These are phyloP conservation scores for Daboia siamensis DNA, from an alignment of 2,113 vertebrate genomes.

Conservation along the genomic window DNA sequence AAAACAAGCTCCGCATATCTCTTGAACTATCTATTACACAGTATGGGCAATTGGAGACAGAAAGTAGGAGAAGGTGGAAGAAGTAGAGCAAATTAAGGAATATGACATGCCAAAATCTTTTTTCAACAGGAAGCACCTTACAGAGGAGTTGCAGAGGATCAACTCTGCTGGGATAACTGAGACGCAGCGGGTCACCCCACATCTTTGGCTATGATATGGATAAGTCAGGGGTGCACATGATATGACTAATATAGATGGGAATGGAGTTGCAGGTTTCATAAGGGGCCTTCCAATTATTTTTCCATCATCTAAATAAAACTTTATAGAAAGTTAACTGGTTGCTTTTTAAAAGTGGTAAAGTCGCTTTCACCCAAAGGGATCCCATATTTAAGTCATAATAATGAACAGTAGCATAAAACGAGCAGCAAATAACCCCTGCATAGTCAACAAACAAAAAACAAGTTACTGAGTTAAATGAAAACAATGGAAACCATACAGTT, in stretches of 20 bases:
- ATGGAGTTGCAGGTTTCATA: background rate
- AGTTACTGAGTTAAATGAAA: conserved; percentile 40
- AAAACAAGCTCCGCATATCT: conserved; percentile 47
- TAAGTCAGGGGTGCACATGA: background rate
- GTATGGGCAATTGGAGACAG: background rate
- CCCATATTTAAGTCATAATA: background rate
- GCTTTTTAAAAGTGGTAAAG: background rate
- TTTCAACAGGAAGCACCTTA: background rate
- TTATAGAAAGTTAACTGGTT: background rate
- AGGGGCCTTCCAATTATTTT: background rate
- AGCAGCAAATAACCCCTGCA: background rate
- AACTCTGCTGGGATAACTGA: background rate
- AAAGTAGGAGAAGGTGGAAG: accelerated
- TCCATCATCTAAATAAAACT: background rate
- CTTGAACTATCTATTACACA: conserved; percentile 28
- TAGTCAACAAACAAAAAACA: background rate
- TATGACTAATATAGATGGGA: background rate
- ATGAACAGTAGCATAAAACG: background rate
- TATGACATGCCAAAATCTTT: conserved; percentile 37
- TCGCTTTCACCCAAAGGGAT: background rate
- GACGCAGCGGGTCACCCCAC: background rate
- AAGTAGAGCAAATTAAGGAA: conserved; percentile 15
- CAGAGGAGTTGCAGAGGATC: conserved; percentile 18
- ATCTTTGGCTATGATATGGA: background rate
- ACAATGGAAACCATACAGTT: conserved; percentile 13